Evolutionary conservation across 2,797 vertebrate genomes (phyloP), one percentile per base, ranked within the genome.

Genomic region (Karalla daura): DNA sequence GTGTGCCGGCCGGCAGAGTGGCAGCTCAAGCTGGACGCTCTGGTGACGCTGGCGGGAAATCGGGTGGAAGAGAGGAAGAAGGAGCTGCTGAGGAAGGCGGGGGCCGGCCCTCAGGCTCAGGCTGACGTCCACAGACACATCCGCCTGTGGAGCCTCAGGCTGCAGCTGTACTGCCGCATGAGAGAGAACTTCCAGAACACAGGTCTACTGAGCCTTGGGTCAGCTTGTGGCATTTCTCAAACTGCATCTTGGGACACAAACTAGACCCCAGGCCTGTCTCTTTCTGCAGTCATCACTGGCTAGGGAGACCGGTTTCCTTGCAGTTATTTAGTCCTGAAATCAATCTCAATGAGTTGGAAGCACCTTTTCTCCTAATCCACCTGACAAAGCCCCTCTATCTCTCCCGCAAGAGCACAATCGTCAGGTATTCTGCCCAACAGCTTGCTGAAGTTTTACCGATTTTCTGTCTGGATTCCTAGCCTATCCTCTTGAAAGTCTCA

Each of bases 111-210:
- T 23, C 89, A 92, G 50, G 78, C 82, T 0, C 89, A 89, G 72
- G 73, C 86, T 18, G 88, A 92, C 1, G 45, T 74, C 47, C 91
- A 92, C 64, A 88, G 84, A 74, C 87, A 92, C 11, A 54, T 92
- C 32, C 76, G 69, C 23, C 80, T 92, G 7, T 94, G 94, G 94
- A 93, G 78, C 59, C 89, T 91, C 25, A 76, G 93, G 62, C 81
- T 84, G 66, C 90, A 93, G 49, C 90, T 94, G 35, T 94, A 93
- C 89, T 84, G 80, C 49, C 84, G 88, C 25, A 94, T 94, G 94
- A 93, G 85, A 49, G 88, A 91, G 68, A 92, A 86, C 83, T 94
- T 94, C 75, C 78, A 81, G 1, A 80, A 78, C 27, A 93, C 91
- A 63, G 92, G 93, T 94, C 72, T 53, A 35, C n/a, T 0, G 6